Conservation (phyloP, 2,113 vertebrate species). For the Benitochromis conjunctus region DNA sequence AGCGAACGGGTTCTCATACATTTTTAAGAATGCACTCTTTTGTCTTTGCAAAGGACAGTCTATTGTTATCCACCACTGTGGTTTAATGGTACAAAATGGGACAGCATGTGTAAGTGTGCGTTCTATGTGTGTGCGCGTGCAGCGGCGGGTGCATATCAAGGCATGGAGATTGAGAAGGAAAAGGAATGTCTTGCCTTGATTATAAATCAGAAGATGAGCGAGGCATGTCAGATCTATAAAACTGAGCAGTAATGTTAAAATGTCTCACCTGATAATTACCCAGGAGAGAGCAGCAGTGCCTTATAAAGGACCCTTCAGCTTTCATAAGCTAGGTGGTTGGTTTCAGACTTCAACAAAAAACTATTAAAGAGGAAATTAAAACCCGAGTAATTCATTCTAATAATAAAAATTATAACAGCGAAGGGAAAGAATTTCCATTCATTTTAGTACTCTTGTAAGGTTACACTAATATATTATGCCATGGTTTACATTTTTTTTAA, state of each 20-base stretch:
- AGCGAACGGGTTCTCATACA: conserved; percentile 41
- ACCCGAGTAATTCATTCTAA: neutral
- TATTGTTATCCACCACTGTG: conserved; percentile 45
- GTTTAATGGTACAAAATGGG: neutral
- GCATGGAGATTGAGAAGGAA: neutral
- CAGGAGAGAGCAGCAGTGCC: neutral
- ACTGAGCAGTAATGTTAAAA: conserved; percentile 3
- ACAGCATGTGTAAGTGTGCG: neutral
- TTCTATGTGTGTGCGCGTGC: neutral
- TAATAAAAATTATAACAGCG: neutral
- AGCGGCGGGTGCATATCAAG: neutral
- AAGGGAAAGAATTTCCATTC: neutral
- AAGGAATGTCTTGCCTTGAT: neutral
- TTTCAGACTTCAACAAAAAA: neutral
- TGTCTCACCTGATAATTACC: conserved; percentile 21
- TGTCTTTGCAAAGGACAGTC: conserved; percentile 23
- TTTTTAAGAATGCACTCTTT: conserved; percentile 50
- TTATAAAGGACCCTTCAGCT: neutral
- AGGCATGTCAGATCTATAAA: conserved; percentile 36
- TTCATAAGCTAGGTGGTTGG: neutral
- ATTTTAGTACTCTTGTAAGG: neutral
- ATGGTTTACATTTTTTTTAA: neutral
- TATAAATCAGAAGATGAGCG: conserved; percentile 7
- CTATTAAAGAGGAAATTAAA: neutral
- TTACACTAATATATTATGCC: neutral